These are phyloP conservation scores for Nesidiocoris tenuis DNA, from an alignment of 2,888 invertebrate species.

Conservation along the genomic window DNA sequence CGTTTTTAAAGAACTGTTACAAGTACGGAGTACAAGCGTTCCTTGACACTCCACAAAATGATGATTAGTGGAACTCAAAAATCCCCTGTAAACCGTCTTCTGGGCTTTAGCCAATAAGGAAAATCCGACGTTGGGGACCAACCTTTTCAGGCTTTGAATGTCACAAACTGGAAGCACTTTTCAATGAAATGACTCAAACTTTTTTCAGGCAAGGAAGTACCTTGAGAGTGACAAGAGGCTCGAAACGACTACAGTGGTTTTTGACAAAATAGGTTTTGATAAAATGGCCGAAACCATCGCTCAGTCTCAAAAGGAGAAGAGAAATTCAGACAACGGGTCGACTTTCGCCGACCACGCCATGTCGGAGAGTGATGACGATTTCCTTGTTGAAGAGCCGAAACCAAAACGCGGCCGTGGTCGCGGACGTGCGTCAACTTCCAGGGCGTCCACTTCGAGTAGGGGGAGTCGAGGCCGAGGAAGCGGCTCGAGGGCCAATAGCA, in stretches of 20 bases:
- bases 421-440: background rate
- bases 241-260: background rate
- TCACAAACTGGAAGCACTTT: too few relatives aligned
- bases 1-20: too few relatives aligned
- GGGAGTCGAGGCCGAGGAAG: background rate
- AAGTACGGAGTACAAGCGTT: too few relatives aligned
- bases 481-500: background rate
- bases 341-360: background rate
- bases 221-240: slow-evolving; percentile 6
- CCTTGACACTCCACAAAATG: too few relatives aligned
- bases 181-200: too few relatives aligned
- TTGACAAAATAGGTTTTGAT: background rate
- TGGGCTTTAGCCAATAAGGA: too few relatives aligned
- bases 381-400: background rate
- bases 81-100: too few relatives aligned
- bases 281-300: background rate
- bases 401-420: slow-evolving; percentile 13
- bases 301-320: background rate
- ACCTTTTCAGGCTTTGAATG: too few relatives aligned
- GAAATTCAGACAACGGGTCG: background rate
- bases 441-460: background rate
- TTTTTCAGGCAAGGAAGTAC: slow-evolving; percentile 22
- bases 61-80: too few relatives aligned
- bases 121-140: too few relatives aligned
- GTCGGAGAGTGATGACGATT: background rate